These are phyloP conservation scores for Accipiter virgatus DNA, from an alignment of 2,113 vertebrate genomes.

Conservation along the genomic window DNA sequence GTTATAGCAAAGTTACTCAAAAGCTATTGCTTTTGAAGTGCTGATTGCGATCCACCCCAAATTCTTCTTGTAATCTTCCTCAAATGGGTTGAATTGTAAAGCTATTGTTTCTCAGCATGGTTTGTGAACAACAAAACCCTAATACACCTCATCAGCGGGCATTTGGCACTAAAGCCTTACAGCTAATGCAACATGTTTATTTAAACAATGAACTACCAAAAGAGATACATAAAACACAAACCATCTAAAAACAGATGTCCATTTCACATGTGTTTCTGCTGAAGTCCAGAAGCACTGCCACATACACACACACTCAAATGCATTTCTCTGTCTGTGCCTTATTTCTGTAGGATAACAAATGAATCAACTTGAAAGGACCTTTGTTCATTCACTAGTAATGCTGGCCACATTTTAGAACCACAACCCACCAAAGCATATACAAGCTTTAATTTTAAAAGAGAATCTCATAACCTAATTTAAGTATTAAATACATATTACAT, in stretches of 20 bases:
- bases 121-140: conserved; percentile 34
- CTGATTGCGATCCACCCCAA: background rate
- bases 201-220: conserved; percentile 26
- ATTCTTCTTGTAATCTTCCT: conserved; percentile 44
- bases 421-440: background rate
- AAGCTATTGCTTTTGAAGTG: conserved; percentile 46
- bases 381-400: background rate
- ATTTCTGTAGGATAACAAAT: background rate
- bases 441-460: background rate
- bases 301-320: background rate
- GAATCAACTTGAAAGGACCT: background rate
- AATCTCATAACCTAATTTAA: background rate
- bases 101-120: background rate
- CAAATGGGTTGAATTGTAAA: background rate
- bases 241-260: conserved; percentile 6
- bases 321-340: background rate
- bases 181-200: conserved; percentile 25
- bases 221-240: background rate
- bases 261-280: background rate
- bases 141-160: background rate
- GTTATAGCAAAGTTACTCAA: background rate
- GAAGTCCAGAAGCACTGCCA: background rate
- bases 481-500: background rate
- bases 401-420: background rate
- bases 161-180: background rate